phyloP scores from a whole-genome alignment of 2,113 vertebrate genomes.

The Ammodytes marinus region DNA sequence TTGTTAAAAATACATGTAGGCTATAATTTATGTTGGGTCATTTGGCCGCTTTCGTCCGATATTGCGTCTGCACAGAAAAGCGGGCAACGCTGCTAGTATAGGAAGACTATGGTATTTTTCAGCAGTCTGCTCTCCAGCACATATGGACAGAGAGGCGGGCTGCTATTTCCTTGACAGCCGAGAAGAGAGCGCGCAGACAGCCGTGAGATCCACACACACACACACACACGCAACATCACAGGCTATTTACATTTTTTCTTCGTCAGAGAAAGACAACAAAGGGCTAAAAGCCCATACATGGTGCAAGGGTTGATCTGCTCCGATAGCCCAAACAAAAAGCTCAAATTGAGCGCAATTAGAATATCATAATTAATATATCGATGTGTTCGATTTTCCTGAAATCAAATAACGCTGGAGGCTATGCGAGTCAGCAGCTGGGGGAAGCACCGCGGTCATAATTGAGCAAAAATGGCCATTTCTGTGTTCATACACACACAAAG shows the following conservation, averaged over 20 bases:
- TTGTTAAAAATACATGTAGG: not conserved
- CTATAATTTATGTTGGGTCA: constrained; percentile 11
- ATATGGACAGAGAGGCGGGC: constrained; percentile 58
- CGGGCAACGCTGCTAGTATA: constrained; percentile 23
- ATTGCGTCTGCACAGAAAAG: constrained; percentile 37
- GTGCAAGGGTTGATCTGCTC: not conserved
- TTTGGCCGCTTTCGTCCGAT: constrained; percentile 30
- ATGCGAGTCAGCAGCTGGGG: constrained; percentile 40
- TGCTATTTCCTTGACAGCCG: constrained; percentile 77
- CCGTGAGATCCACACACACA: constrained; percentile 19
- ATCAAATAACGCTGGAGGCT: constrained; percentile 38
- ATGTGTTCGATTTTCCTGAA: constrained; percentile 21
- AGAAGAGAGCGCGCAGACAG: constrained; percentile 58
- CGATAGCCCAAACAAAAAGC: not conserved
- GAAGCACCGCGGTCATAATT: not conserved
- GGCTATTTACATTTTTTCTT: constrained; percentile 22
- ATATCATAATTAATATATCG: constrained; percentile 16
- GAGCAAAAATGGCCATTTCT: constrained; percentile 20
- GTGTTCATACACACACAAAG: constrained; percentile 28
- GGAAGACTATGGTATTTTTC: constrained; percentile 33
- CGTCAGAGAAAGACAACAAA: constrained; percentile 49
- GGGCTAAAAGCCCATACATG: not conserved
- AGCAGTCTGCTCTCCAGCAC: constrained; percentile 36
- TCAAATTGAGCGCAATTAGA: not conserved
- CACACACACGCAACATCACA: not conserved